Evolutionary conservation across 2,797 vertebrate genomes (phyloP), one percentile per base, ranked within the genome.

Genomic region (Pangasius mekongensis): DNA sequence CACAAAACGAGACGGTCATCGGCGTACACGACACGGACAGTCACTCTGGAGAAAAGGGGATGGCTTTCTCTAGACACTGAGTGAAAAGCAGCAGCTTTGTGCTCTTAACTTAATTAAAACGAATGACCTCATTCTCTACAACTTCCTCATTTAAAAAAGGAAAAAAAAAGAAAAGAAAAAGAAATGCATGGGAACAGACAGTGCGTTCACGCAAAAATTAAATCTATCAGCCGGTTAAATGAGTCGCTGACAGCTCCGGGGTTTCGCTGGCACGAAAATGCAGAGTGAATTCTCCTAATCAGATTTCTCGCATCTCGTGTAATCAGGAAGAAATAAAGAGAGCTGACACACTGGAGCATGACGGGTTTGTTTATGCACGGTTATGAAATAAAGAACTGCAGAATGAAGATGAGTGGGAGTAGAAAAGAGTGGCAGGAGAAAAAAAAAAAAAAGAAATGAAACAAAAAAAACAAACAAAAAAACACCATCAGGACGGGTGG

Each of bases 401-500:
- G 36, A 86, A 69, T 58, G 58, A 60, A 67, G 67, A 77, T 10
- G 54, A 76, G 58, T 86, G 30, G 58, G 77, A 86, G n/a, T 24
- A 52, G 84, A 39, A n/a, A 6, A 74, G 67, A 83, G 66, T 6
- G 24, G 43, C 20, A 16, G 74, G 74, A 56, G n/a, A 3, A 4
- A 39, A 39, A 39, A 39, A 22, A 11, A 36, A 3, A 24, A 58
- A 5, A 58, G 1, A 52, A 49, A 0, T 4, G 0, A 2, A 24
- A 49, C 83, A 91, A 36, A 71, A 88, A 92, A 30, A 69, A n/a
- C 3, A 84, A 64, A n/a, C n/a, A n/a, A 66, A 89, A 91, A 93
- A 94, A 94, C 95, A 94, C 92, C 95, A 95, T 86, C 88, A 90
- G 91, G 89, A 83, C 78, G 64, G 83, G 78, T 67, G 58, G 60